Conservation (phyloP, 2,113 vertebrate species). For the Siniperca knerii region DNA sequence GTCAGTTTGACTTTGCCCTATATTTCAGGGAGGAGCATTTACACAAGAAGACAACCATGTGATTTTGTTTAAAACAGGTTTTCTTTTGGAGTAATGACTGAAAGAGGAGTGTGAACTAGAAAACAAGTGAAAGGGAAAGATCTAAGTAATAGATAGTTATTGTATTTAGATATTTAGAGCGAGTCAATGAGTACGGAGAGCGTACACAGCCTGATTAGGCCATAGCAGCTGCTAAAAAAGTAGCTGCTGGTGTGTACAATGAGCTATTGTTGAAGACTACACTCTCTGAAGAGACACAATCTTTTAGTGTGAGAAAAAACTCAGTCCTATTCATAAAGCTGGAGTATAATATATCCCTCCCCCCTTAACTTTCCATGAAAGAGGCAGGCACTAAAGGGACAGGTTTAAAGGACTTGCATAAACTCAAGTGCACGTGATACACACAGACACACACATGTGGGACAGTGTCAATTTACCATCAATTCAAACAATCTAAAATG, state of each 20-base stretch:
- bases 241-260: constrained; percentile 78
- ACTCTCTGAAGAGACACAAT: constrained; percentile 69
- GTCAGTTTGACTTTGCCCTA: constrained; percentile 37
- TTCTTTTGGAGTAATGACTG: constrained; percentile 11
- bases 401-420: constrained; percentile 57
- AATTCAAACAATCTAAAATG: constrained; percentile 8
- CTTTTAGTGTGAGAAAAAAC: constrained; percentile 80
- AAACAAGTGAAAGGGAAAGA: constrained; percentile 28
- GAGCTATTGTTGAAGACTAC: constrained; percentile 79
- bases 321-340: constrained; percentile 78
- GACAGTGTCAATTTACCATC: constrained; percentile 18
- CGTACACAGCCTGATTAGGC: constrained; percentile 58
- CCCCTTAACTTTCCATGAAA: constrained; percentile 52
- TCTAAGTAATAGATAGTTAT: not conserved
- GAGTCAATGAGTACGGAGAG: constrained; percentile 23
- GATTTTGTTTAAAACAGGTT: constrained; percentile 46
- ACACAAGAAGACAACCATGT: constrained; percentile 21
- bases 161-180: constrained; percentile 15
- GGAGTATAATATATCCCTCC: constrained; percentile 72
- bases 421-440: constrained; percentile 35
- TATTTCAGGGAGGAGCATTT: constrained; percentile 21
- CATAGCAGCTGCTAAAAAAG: constrained; percentile 55
- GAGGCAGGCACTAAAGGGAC: constrained; percentile 46
- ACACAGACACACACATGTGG: constrained; percentile 23
- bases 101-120: constrained; percentile 18